Evolutionary conservation across 2,888 invertebrate species (phyloP).

Genomic region (Thecophora atra): DNA sequence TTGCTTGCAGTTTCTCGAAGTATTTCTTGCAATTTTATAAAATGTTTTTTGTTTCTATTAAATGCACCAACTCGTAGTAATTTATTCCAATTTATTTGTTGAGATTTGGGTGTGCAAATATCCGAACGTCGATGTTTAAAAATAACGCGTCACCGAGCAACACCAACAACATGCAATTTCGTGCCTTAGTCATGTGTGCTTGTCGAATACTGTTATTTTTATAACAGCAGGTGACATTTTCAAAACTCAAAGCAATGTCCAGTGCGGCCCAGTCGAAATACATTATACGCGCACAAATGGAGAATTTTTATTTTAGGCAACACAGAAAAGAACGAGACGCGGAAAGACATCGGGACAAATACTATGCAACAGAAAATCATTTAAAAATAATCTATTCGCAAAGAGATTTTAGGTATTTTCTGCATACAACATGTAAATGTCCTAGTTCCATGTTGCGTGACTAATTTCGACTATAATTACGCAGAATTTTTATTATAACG

Average conservation of each 20-base stretch:
- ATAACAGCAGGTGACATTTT: conserved; percentile 48
- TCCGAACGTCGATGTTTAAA: conserved; percentile 17
- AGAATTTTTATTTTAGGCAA: conserved; percentile 31
- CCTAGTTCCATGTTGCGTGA: no score
- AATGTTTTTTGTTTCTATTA: conserved; percentile 54
- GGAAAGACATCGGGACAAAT: no score
- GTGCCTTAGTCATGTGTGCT: neutral
- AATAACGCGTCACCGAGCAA: conserved; percentile 39
- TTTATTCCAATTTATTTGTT: no score
- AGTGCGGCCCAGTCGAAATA: conserved; percentile 41
- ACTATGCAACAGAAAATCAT: no score
- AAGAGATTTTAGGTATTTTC: no score
- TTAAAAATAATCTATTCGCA: no score
- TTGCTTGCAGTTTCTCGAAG: conserved; percentile 7
- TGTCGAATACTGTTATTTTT: conserved; percentile 42
- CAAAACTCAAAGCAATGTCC: conserved; percentile 41
- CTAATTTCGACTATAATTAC: no score
- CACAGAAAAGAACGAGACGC: neutral
- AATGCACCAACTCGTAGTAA: no score
- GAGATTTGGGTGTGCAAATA: conserved; percentile 51
- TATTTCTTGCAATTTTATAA: conserved; percentile 55
- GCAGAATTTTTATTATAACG: no score
- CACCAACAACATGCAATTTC: neutral
- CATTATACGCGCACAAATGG: conserved; percentile 27
- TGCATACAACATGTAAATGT: no score